phyloP scores from a whole-genome alignment of 1,140 invertebrate species.

The Cherax destructor region DNA sequence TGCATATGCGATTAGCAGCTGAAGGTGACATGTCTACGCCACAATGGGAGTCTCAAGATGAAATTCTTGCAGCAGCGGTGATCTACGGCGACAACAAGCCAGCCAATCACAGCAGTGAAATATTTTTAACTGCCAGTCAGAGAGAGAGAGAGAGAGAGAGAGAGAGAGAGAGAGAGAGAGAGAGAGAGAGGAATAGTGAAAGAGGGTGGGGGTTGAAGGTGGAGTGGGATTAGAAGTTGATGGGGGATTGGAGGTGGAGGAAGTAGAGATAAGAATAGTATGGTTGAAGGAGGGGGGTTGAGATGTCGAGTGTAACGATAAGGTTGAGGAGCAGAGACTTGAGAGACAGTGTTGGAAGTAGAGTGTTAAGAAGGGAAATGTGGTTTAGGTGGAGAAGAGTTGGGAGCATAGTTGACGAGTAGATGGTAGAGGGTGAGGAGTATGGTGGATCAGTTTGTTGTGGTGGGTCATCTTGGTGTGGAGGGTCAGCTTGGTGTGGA shows the following conservation, averaged over 20 bases:
- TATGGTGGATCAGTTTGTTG: too few relatives aligned
- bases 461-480: too few relatives aligned
- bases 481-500: too few relatives aligned
- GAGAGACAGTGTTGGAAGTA: not conserved
- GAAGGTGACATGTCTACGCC: slow-evolving; percentile 17
- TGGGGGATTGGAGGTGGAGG: not conserved
- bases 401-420: not conserved
- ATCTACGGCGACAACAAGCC: slow-evolving; percentile 41
- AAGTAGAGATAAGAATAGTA: not conserved
- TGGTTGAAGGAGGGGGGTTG: not conserved
- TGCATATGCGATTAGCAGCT: slow-evolving; percentile 27
- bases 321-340: not conserved
- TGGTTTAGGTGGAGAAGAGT: not conserved
- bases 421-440: too few relatives aligned
- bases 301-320: not conserved
- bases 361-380: not conserved
- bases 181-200: not conserved
- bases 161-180: not conserved
- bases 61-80: slow-evolving; percentile 18
- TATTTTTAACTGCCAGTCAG: slow-evolving; percentile 6
- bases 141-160: not conserved
- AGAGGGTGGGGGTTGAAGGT: not conserved
- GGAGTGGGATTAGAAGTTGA: not conserved
- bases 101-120: slow-evolving; percentile 11
- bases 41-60: slow-evolving; percentile 34